Conservation (phyloP, 2,888 invertebrate species). For the Perithous albicinctus region DNA sequence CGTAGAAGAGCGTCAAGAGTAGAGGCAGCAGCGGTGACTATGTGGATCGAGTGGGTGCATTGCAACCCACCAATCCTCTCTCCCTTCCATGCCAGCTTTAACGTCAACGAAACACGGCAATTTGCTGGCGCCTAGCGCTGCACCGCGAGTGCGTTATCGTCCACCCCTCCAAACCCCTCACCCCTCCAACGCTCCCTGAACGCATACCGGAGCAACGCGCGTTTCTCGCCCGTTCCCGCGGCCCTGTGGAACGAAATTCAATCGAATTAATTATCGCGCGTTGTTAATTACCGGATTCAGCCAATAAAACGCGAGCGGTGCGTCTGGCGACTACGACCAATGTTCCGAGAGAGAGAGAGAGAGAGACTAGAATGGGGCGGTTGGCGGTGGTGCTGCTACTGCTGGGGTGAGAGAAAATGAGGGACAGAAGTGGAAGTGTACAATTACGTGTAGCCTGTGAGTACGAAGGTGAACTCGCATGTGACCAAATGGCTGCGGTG, state of each 20-base stretch:
- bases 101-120: constrained; percentile 72
- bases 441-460: constrained; percentile 48
- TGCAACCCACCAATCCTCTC: constrained; percentile 2
- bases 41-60: not conserved
- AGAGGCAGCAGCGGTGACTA: not conserved
- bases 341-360: constrained; percentile 27
- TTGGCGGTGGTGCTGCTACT: not conserved
- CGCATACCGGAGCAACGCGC: constrained; percentile 7
- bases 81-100: constrained; percentile 24
- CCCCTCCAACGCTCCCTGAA: constrained; percentile 21
- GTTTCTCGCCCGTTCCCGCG: constrained; percentile 43
- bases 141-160: constrained; percentile 4
- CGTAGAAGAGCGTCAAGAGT: constrained; percentile 7
- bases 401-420: constrained; percentile 43
- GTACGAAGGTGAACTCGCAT: constrained; percentile 33
- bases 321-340: constrained; percentile 41
- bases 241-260: constrained; percentile 77
- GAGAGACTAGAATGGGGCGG: not conserved
- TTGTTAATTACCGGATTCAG: constrained; percentile 79
- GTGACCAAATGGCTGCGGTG: constrained; percentile 48
- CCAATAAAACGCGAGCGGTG: constrained; percentile 74
- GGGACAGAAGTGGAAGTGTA: constrained; percentile 43
- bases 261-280: constrained; percentile 81
- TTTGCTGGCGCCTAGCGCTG: constrained; percentile 68
- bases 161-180: not conserved